Conservation (phyloP, 2,113 vertebrate species). For the Cnemophilus loriae region DNA sequence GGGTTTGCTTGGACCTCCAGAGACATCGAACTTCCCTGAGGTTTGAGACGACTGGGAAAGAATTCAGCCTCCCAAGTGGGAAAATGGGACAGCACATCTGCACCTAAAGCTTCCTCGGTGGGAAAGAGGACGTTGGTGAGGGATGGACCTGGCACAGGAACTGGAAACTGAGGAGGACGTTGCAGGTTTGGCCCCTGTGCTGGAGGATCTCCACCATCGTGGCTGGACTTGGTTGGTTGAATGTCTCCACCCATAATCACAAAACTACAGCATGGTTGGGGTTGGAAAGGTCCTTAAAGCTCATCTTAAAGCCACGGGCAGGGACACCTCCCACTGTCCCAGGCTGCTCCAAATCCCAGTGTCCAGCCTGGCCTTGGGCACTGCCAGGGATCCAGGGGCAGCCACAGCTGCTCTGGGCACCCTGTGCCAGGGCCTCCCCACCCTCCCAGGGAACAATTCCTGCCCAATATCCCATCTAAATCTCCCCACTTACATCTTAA, state of each 20-base stretch:
- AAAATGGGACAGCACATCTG: neutral
- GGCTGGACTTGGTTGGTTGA: neutral
- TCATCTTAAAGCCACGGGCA: neutral
- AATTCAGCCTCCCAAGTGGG: neutral
- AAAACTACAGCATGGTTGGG: neutral
- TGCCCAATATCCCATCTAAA: accelerated
- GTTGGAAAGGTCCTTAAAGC: neutral
- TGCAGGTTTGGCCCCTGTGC: neutral
- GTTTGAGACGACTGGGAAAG: accelerated
- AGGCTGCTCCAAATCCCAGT: neutral
- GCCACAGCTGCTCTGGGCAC: neutral
- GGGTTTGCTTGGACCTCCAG: neutral
- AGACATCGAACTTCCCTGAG: neutral
- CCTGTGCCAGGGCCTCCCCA: neutral
- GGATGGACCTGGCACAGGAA: neutral
- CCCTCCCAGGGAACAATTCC: neutral
- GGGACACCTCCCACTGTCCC: neutral
- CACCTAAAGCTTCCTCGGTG: neutral
- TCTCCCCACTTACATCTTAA: too few relatives aligned
- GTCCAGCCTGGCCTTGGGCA: neutral
- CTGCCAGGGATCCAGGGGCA: neutral
- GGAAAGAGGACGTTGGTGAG: neutral
- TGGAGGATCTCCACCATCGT: neutral
- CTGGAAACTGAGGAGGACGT: accelerated
- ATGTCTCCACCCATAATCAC: neutral